These are phyloP conservation scores for Motacilla alba DNA, from an alignment of 2,113 vertebrate species.

Conservation along the genomic window DNA sequence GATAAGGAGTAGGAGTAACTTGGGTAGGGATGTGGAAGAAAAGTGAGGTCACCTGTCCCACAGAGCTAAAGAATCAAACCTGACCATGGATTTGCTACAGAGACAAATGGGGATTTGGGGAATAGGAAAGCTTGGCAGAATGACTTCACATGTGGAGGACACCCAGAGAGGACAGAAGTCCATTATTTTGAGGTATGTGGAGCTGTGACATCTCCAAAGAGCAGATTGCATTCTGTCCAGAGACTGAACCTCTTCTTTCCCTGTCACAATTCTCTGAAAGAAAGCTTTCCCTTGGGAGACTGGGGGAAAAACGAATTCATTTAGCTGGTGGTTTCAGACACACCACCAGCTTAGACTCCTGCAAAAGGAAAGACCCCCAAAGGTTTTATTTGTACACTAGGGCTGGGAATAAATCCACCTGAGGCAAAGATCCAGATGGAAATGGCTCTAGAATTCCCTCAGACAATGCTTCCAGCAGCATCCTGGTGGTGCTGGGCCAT, in stretches of 20 bases:
- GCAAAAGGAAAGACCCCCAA: neutral
- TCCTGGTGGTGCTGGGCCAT: neutral
- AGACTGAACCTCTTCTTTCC: neutral
- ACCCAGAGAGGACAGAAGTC: neutral
- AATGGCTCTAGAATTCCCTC: neutral
- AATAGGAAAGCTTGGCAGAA: neutral
- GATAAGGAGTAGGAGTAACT: neutral
- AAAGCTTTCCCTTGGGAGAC: neutral
- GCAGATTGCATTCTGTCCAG: neutral
- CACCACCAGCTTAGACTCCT: neutral
- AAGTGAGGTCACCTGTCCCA: neutral
- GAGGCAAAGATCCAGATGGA: neutral
- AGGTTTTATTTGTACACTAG: neutral
- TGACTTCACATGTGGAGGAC: neutral
- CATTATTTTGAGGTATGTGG: fast-evolving
- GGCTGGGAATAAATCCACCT: neutral
- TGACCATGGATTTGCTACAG: neutral
- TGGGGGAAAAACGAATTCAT: fast-evolving
- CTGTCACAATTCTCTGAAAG: fast-evolving
- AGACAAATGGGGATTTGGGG: neutral
- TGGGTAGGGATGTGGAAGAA: neutral
- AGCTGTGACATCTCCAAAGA: neutral
- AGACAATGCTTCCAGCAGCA: neutral
- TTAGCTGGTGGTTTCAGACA: neutral
- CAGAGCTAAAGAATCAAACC: neutral